These are phyloP conservation scores for Polydesmus complanatus DNA, from an alignment of 2,888 invertebrate genomes.

Conservation along the genomic window DNA sequence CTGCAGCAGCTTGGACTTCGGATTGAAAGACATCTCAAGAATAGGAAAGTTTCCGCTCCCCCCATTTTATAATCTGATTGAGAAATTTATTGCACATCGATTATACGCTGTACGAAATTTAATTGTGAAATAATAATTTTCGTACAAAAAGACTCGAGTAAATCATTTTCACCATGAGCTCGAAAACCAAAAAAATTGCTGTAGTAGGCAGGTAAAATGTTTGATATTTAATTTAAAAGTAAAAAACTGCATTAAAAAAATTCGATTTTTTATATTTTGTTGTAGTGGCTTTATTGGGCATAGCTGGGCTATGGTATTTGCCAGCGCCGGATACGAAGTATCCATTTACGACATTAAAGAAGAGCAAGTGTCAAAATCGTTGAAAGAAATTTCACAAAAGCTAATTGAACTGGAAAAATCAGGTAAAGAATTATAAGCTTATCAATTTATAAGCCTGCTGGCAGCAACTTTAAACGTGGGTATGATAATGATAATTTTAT, in stretches of 20 bases:
- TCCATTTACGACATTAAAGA: slow-evolving; percentile 67
- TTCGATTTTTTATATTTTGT: no score
- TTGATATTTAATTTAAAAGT: neutral
- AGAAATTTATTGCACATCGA: no score
- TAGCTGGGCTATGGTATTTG: slow-evolving; percentile 95
- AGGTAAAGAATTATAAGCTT: slow-evolving; percentile 31
- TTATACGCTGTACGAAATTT: no score
- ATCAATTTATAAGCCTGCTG: neutral
- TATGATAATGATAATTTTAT: neutral
- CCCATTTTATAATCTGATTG: no score
- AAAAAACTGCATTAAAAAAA: no score
- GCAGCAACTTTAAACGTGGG: neutral
- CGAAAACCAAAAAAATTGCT: neutral
- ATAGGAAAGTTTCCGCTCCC: no score
- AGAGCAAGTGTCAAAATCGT: slow-evolving; percentile 56
- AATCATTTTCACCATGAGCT: no score
- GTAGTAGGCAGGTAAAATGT: neutral
- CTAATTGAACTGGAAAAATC: slow-evolving; percentile 52
- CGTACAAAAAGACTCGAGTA: no score
- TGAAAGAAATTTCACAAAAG: slow-evolving; percentile 58
- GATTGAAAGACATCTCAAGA: no score
- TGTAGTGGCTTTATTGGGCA: slow-evolving; percentile 84
- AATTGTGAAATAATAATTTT: no score
- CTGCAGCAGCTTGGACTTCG: no score
- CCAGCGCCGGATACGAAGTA: slow-evolving; percentile 79